Percentiles rank a stretch among this genome's conserved stretches.
Evolutionary conservation across 2,888 invertebrate species (phyloP).

Genomic region (Drosophila nr. perissopoda): DNA sequence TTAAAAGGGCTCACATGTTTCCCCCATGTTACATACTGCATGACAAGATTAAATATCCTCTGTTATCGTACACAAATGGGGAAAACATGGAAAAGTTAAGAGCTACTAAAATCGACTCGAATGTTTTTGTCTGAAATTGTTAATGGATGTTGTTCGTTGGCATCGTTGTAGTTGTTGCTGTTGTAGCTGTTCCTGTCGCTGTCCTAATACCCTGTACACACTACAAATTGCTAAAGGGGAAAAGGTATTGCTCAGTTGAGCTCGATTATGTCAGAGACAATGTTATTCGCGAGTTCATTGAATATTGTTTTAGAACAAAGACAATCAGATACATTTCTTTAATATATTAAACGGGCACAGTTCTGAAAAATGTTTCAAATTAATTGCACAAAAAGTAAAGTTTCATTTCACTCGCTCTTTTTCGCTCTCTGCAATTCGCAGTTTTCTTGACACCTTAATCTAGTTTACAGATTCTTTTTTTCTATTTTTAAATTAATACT

Average conservation of each 20-base stretch:
- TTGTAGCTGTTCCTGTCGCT: slow-evolving; percentile 3
- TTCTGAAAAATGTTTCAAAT: neutral
- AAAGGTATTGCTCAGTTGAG: neutral
- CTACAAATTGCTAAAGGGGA: neutral
- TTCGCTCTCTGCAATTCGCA: neutral
- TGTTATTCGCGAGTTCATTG: neutral
- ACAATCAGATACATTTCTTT: neutral
- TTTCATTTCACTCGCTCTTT: neutral
- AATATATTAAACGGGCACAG: neutral
- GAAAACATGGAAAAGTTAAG: slow-evolving; percentile 17
- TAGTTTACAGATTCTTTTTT: neutral
- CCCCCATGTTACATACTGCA: neutral
- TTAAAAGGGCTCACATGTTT: neutral
- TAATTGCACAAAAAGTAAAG: neutral
- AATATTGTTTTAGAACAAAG: neutral
- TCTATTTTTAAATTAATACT: neutral
- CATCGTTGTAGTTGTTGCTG: slow-evolving; percentile 8
- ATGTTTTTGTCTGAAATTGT: slow-evolving; percentile 23
- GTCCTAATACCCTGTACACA: slow-evolving; percentile 2
- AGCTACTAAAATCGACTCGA: slow-evolving; percentile 14
- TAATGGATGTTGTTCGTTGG: slow-evolving; percentile 35
- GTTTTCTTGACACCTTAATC: neutral
- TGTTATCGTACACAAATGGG: neutral
- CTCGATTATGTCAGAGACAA: neutral
- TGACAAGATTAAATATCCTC: neutral